Percentiles rank a stretch among this genome's conserved stretches.
Conservation (phyloP, 2,888 invertebrate genomes). For the Troglohyphantes excavatus region DNA sequence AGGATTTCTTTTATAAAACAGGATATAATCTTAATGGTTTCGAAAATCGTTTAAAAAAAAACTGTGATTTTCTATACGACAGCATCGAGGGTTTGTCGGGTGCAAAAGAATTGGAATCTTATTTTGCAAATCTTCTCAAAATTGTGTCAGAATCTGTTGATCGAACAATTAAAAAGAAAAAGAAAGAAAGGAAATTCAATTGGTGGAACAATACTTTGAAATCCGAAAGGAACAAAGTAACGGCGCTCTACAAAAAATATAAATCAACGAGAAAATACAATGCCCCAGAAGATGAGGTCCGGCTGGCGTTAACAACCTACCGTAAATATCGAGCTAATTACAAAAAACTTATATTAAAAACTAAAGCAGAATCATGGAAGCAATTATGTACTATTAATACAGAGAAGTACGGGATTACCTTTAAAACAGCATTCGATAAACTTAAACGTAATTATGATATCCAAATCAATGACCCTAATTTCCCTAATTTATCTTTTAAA, state of each 20-base stretch:
- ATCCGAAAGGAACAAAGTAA: background rate
- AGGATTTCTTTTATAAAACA: background rate
- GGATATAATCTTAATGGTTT: background rate
- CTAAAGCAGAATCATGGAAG: background rate
- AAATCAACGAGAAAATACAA: background rate
- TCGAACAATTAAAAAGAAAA: background rate
- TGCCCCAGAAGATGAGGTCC: background rate
- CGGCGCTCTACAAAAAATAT: background rate
- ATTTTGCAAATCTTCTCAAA: background rate
- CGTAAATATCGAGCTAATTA: background rate
- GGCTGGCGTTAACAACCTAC: background rate
- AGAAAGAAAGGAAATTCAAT: background rate
- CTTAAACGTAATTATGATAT: background rate
- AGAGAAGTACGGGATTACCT: background rate
- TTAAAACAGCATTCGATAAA: background rate
- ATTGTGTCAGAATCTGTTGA: background rate
- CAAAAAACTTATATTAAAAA: background rate
- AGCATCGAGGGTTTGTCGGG: background rate
- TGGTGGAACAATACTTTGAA: background rate
- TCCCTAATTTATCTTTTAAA: background rate
- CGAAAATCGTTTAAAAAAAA: background rate
- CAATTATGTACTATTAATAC: background rate
- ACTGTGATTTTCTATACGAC: background rate
- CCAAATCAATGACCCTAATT: background rate
- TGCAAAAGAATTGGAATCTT: background rate